Percentiles rank a stretch among this genome's conserved stretches.
These are phyloP conservation scores for Trichogramma dendrolimi DNA, from an alignment of 2,888 invertebrate genomes.

Conservation along the genomic window DNA sequence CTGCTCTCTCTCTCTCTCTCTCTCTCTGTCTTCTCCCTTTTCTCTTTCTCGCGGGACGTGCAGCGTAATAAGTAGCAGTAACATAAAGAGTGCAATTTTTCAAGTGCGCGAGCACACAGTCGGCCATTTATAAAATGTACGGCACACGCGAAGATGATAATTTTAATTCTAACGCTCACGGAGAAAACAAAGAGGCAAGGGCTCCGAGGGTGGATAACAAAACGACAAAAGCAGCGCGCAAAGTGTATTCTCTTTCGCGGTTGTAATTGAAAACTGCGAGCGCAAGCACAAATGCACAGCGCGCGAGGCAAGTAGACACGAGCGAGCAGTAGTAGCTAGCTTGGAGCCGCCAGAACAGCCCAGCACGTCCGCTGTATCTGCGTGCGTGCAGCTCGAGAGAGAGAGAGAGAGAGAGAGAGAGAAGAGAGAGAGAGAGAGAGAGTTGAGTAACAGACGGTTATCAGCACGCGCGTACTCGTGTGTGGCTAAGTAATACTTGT, in stretches of 20 bases:
- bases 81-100: not conserved
- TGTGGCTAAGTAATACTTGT: too few relatives aligned
- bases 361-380: too few relatives aligned
- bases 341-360: conserved; percentile 2
- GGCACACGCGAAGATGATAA: not conserved
- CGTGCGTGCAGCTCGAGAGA: not conserved
- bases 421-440: conserved; percentile 1
- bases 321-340: conserved; percentile 8
- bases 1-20: not conserved
- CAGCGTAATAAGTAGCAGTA: not conserved
- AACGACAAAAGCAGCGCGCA: too few relatives aligned
- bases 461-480: too few relatives aligned
- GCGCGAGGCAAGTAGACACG: conserved; percentile 8
- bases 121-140: not conserved
- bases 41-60: not conserved
- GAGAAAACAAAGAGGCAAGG: too few relatives aligned
- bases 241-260: too few relatives aligned
- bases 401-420: not conserved
- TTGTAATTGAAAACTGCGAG: not conserved
- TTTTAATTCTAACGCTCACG: not conserved
- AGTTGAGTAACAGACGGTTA: too few relatives aligned
- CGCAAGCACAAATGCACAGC: not conserved
- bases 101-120: not conserved
- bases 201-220: too few relatives aligned
- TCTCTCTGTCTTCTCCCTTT: not conserved